A percentile compares a stretch with the other conserved stretches of the same genome.
Evolutionary conservation across 1,140 invertebrate genomes (phyloP).

Genomic region (Drosophila aff.): DNA sequence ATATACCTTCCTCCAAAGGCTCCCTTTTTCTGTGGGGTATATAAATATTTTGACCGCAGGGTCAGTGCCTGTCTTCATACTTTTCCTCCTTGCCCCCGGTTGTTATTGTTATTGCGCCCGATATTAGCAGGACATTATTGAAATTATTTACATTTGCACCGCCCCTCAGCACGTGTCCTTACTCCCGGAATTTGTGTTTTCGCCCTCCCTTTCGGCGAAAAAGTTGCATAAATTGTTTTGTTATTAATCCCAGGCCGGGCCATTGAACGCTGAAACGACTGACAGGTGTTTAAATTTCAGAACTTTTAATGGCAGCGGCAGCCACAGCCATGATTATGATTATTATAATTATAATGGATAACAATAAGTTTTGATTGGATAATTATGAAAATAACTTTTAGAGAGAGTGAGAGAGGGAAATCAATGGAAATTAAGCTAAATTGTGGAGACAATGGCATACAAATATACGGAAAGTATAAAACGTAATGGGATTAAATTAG

Average conservation of each 20-base stretch:
- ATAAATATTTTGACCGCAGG: constrained; percentile 65
- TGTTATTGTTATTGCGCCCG: constrained; percentile 54
- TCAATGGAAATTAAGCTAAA: constrained; percentile 33
- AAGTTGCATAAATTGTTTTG: constrained; percentile 57
- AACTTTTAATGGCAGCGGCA: constrained; percentile 54
- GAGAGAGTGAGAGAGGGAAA: neutral
- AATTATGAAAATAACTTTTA: constrained; percentile 38
- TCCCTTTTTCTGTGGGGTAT: constrained; percentile 1
- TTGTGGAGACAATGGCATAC: constrained; percentile 11
- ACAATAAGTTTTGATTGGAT: constrained; percentile 54
- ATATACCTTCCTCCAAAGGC: neutral
- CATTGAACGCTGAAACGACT: constrained; percentile 35
- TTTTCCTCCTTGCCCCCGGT: neutral
- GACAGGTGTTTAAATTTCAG: constrained; percentile 67
- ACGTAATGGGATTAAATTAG: constrained; percentile 21
- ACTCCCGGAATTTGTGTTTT: neutral
- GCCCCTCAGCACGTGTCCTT: constrained; percentile 2
- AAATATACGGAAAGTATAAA: constrained; percentile 3
- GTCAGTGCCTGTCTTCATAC: constrained; percentile 24
- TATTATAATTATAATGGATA: constrained; percentile 58
- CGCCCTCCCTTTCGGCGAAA: neutral
- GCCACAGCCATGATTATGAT: constrained; percentile 47
- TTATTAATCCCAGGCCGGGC: constrained; percentile 42
- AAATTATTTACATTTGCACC: constrained; percentile 66
- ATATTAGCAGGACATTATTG: constrained; percentile 77